Evolutionary conservation across 2,888 invertebrate genomes (phyloP).

Genomic region (Drosophila rubida): DNA sequence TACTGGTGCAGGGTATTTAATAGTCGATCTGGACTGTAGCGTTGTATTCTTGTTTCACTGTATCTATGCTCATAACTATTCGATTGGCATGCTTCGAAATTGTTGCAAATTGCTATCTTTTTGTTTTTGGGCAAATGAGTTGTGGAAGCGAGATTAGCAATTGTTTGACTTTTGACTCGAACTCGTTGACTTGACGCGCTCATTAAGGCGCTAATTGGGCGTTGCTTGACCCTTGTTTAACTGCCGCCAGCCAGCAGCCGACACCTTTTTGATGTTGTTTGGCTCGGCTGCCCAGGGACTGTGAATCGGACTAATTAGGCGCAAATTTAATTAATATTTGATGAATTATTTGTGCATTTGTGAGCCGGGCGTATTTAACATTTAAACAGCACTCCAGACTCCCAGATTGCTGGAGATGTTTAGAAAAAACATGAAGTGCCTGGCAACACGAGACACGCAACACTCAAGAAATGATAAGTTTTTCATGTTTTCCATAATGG

Average conservation of each 20-base stretch:
- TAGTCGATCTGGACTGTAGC: no score
- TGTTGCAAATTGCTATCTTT: background rate
- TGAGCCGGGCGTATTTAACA: constrained; percentile 25
- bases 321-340: constrained; percentile 74
- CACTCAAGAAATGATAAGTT: constrained; percentile 40
- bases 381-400: constrained; percentile 11
- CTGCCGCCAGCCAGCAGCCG: constrained; percentile 48
- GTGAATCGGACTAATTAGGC: constrained; percentile 72
- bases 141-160: constrained; percentile 1
- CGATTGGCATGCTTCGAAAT: background rate
- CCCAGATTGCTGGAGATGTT: background rate
- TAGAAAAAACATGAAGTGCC: constrained; percentile 9
- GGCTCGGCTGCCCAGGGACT: background rate
- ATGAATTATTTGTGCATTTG: constrained; percentile 61
- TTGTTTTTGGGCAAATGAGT: background rate
- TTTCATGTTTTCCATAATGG: constrained; percentile 31
- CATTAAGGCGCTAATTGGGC: constrained; percentile 70
- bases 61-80: constrained; percentile 13
- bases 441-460: constrained; percentile 35
- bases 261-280: constrained; percentile 70
- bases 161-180: constrained; percentile 45
- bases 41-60: no score
- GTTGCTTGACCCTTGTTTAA: constrained; percentile 52
- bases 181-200: constrained; percentile 36
- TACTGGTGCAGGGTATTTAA: no score